These are phyloP conservation scores for Lamellibrachia columna DNA, from an alignment of 2,888 invertebrate species.

Conservation along the genomic window DNA sequence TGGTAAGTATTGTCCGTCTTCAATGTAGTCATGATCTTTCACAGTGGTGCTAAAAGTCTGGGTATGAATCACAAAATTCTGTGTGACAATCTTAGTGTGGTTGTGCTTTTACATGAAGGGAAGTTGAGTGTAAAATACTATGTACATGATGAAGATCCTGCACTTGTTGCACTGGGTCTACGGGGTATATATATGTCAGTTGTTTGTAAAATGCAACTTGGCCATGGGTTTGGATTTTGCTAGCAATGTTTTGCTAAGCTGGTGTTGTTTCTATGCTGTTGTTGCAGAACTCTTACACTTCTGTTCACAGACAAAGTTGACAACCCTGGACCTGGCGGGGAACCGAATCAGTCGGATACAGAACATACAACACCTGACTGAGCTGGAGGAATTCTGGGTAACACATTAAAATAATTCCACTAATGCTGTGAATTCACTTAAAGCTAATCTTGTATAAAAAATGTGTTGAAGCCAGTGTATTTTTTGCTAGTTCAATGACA, in stretches of 20 bases:
- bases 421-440: neutral
- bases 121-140: no score
- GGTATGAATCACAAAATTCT: no score
- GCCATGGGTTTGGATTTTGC: neutral
- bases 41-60: neutral
- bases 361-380: conserved; percentile 78
- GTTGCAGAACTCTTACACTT: neutral
- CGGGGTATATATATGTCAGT: neutral
- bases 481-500: neutral
- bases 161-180: no score
- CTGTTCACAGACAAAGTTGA: conserved; percentile 68
- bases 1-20: conserved; percentile 64
- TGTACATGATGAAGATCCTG: no score
- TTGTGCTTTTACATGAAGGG: no score
- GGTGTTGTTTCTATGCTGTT: neutral
- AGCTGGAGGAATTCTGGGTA: conserved; percentile 97
- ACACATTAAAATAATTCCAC: conserved; percentile 50
- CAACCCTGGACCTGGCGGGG: conserved; percentile 89
- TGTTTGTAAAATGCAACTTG: neutral
- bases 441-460: no score
- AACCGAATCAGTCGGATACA: conserved; percentile 85
- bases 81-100: no score
- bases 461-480: no score
- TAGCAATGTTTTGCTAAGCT: neutral
- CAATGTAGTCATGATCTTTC: neutral